Conservation (phyloP, 2,797 vertebrate species). For the Novumbra hubbsi region DNA sequence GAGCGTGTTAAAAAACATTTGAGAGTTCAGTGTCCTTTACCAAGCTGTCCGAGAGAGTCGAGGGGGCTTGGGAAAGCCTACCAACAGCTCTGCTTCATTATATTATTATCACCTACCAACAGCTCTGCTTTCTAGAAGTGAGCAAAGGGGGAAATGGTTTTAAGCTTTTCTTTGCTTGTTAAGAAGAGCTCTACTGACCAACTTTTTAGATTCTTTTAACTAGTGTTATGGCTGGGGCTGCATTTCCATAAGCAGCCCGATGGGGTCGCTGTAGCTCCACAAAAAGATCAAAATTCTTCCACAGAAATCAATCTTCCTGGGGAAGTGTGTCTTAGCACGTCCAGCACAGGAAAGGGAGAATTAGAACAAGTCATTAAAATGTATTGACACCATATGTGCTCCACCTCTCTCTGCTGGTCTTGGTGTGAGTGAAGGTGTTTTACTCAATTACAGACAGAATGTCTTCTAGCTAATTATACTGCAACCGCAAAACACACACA, state of each 20-base stretch:
- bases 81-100: conserved; percentile 12
- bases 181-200: background rate
- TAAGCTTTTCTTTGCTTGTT: background rate
- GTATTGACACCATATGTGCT: conserved; percentile 84
- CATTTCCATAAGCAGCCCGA: conserved; percentile 52
- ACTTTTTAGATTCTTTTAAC: background rate
- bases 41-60: conserved; percentile 18
- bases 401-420: conserved; percentile 37
- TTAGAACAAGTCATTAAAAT: conserved; percentile 87
- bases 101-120: conserved; percentile 10
- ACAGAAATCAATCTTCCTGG: conserved; percentile 59
- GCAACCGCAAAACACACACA: conserved; percentile 25
- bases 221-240: background rate
- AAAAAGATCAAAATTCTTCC: conserved; percentile 26
- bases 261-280: conserved; percentile 82
- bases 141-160: background rate
- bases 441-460: conserved; percentile 44
- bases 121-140: background rate
- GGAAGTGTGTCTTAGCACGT: conserved; percentile 75
- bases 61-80: conserved; percentile 10
- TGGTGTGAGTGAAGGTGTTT: conserved; percentile 58
- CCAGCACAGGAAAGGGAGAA: conserved; percentile 84
- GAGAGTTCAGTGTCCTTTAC: conserved; percentile 18
- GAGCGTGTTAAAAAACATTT: conserved; percentile 16
- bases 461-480: conserved; percentile 40